These are phyloP conservation scores for Diachasma alloeum DNA, from an alignment of 1,140 invertebrate species.

Conservation along the genomic window DNA sequence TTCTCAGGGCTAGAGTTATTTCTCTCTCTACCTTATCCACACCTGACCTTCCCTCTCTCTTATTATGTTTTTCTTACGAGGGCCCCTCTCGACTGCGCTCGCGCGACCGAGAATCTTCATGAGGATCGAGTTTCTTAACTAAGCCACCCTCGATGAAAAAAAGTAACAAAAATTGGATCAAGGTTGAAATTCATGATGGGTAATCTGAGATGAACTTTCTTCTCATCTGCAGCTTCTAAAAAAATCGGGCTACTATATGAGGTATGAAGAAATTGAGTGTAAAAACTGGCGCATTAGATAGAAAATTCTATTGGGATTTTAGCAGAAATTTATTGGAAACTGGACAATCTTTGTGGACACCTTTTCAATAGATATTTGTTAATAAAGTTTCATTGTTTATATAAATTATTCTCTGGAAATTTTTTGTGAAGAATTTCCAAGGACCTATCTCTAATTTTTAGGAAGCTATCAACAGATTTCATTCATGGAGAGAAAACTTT, in stretches of 20 bases:
- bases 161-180: conserved; percentile 10
- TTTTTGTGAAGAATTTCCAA: too few species aligned
- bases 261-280: neutral
- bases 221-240: neutral
- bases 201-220: neutral
- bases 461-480: too few species aligned
- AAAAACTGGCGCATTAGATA: neutral
- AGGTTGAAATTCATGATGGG: neutral
- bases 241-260: neutral
- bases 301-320: too few species aligned
- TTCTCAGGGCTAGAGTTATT: neutral
- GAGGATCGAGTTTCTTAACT: neutral
- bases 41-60: neutral
- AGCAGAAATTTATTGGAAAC: too few species aligned
- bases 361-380: too few species aligned
- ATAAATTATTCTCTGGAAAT: too few species aligned
- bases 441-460: too few species aligned
- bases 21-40: neutral
- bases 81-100: neutral
- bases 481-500: too few species aligned
- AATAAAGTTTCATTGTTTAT: too few species aligned
- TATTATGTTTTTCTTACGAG: neutral
- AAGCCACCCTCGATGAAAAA: neutral
- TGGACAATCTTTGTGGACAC: too few species aligned
- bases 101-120: neutral